These are phyloP conservation scores for Dynastes hyllus DNA, from an alignment of 2,888 invertebrate genomes.

Conservation along the genomic window DNA sequence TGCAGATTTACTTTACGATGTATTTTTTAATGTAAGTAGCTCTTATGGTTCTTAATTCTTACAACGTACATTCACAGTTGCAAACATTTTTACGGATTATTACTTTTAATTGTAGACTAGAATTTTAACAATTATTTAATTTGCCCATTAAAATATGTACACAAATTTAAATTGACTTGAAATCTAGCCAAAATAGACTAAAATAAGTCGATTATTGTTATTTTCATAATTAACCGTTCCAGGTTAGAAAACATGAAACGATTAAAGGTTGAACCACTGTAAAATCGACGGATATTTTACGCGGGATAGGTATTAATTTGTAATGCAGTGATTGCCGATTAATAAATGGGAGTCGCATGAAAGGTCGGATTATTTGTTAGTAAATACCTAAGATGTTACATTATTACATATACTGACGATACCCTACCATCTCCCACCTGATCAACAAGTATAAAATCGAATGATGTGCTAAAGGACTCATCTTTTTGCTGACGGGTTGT, in stretches of 20 bases:
- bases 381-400: slow-evolving; percentile 62
- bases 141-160: no score
- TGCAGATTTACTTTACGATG: no score
- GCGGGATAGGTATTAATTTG: slow-evolving; percentile 47
- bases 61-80: no score
- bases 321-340: slow-evolving; percentile 45
- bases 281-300: slow-evolving; percentile 18
- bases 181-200: no score
- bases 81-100: no score
- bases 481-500: slow-evolving; percentile 62
- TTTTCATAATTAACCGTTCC: neutral
- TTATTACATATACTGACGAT: slow-evolving; percentile 65
- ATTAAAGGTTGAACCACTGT: slow-evolving; percentile 12
- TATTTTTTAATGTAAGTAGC: no score
- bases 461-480: slow-evolving; percentile 65
- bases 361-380: slow-evolving; percentile 51
- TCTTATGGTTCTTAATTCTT: no score
- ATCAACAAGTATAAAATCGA: slow-evolving; percentile 66
- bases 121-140: no score
- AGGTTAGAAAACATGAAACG: neutral
- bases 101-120: no score
- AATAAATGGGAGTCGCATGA: slow-evolving; percentile 53
- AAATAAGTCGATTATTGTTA: neutral
- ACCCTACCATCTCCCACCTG: slow-evolving; percentile 66
- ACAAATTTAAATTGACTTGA: no score